Base-by-base conservation (phyloP, 2,888 invertebrate genomes). In the Erebia epiphron region DNA sequence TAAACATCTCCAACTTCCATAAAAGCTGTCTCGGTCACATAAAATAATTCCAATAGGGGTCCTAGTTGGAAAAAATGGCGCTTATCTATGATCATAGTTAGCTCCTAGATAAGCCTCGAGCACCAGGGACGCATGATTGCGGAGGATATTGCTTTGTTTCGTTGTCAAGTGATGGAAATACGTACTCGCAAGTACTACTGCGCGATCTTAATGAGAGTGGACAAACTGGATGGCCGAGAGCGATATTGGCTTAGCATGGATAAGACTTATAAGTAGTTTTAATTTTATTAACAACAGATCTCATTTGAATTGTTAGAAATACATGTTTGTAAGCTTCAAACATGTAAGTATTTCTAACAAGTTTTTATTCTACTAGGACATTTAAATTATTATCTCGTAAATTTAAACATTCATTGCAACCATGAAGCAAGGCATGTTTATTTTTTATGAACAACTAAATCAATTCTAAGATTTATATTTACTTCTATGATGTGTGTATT, bases 141-240 rank as follows among this genome's bases (percentile, higher is more conserved):
- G 78, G 70, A 82, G 79, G 88, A 90, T 90, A 76, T 88, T 80
- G 81, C 78, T 78, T 82, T 82, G 82, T 80, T 78, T 80, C 67
- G 76, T 76, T 80, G 80, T 80, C 82, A 80, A 81, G 82, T 85
- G 83, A 84, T 83, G 88, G 86, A 90, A 90, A 91, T 90, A 91
- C 86, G 86, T 86, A 85, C 80, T 82, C 77, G 85, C 83, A 83
- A 84, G 84, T 84, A 86, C 83, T 83, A 76, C 79, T 79, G 81
- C 81, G 80, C 87, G 83, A 88, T 91, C 90, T 90, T 92, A 93
- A 92, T 92, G 92, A 92, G 91, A 91, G 90, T 92, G 91, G 92
- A 92, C 90, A 92, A 92, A 92, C 92, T 89, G 91, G 92, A 88
- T 85, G 82, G 79, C 79, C 80, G 82, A 89, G 89, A 88, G 86